Base-by-base conservation (phyloP, 1,140 invertebrate genomes). In the Sarcophaga bullata region DNA sequence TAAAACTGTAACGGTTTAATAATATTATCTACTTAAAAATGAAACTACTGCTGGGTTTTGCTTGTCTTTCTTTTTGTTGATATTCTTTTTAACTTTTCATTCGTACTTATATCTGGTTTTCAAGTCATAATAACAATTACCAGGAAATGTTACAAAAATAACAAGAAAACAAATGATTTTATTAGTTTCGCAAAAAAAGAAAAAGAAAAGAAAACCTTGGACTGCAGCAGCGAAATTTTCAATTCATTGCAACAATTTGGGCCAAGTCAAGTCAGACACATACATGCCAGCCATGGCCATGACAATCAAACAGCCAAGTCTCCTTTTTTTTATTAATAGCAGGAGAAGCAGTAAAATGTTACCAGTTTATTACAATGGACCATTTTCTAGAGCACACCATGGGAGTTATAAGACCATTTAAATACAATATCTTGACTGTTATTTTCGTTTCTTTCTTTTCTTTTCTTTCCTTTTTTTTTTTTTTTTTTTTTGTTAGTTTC, bases 1-100 rank as follows among this genome's bases (percentile, higher is more conserved):
- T 68, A 68, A n/a, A 68, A 68, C 62, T 68, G 10, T 68, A 68
- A 68, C 62, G 62, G 62, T 68, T 68, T 68, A 68, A 68, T 68
- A 19, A 19, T 68, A 68, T 68, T 68, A 68, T 19, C 62, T 68
- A 68, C 62, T 68, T 68, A 68, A 68, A 68, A 68, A 68, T 37
- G 25, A 37, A 37, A 37, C 1, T 37, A 68, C 19, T 68, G n/a
- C 19, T 58, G 13, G 15, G 13, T 58, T 68, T 19, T 19, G 19
- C 62, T n/a, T 58, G 15, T 58, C 15, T 58, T 68, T 68, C 19
- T 9, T 68, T 19, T 25, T 19, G 19, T 68, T 68, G 17, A 19
- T 68, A 3, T 68, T 68, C 17, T 17, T 68, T n/a, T 4, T 68
- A 19, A 19, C 62, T 68, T 68, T 68, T 19, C 62, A 37, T 37